phyloP scores from a whole-genome alignment of 2,797 vertebrate species.

The Uromys caudimaculatus region DNA sequence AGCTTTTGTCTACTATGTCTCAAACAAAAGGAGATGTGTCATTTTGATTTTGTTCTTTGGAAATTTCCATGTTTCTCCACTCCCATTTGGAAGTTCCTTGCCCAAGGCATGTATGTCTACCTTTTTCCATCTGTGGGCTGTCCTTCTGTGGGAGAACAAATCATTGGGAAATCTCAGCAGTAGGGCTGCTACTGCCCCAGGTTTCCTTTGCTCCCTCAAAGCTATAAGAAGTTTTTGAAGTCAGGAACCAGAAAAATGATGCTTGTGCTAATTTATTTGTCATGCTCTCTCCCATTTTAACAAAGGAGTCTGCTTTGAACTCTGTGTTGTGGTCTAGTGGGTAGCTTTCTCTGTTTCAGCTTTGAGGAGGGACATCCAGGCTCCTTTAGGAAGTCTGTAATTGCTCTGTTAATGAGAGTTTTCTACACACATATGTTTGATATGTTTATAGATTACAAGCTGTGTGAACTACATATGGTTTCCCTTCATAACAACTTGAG shows the following conservation, averaged over 20 bases:
- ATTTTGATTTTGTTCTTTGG: slow-evolving; percentile 6
- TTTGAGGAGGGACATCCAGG: neutral
- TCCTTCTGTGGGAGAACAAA: neutral
- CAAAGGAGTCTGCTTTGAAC: slow-evolving; percentile 40
- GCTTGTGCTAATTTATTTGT: neutral
- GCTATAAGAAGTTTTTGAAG: slow-evolving; percentile 37
- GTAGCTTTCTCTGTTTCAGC: neutral
- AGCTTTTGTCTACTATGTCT: neutral
- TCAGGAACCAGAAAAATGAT: neutral
- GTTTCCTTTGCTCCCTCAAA: neutral
- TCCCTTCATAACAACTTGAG: neutral
- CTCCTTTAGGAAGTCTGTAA: neutral
- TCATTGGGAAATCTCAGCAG: slow-evolving; percentile 31
- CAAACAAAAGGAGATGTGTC: slow-evolving; percentile 35
- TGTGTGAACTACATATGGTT: neutral
- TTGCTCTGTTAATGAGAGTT: neutral
- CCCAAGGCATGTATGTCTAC: neutral
- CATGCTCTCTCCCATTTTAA: neutral
- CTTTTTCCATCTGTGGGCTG: neutral
- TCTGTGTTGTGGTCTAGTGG: slow-evolving; percentile 64
- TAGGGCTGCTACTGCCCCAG: neutral
- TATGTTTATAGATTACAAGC: neutral
- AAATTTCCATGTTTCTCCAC: neutral
- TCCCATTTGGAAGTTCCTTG: neutral
- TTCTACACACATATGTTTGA: neutral